phyloP scores from a whole-genome alignment of 2,797 vertebrate species.

The Scolopax rusticola region DNA sequence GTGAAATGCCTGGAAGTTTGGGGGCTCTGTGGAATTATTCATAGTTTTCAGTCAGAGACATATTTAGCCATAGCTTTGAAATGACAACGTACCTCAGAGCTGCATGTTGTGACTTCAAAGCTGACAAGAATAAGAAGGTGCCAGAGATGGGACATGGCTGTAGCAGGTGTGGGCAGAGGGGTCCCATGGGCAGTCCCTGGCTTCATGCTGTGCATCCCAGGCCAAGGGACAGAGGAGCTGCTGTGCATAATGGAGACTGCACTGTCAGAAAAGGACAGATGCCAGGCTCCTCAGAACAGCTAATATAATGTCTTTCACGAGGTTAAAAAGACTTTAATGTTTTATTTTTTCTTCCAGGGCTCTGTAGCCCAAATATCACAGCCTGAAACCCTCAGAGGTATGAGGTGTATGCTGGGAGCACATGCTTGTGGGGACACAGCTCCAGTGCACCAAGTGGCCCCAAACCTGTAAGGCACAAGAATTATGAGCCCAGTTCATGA shows the following conservation, averaged over 20 bases:
- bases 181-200: accelerated
- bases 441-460: neutral
- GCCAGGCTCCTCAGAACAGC: neutral
- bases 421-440: accelerated
- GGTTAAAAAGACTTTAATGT: neutral
- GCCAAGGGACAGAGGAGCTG: neutral
- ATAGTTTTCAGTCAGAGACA: slow-evolving; percentile 52
- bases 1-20: slow-evolving; percentile 45
- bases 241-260: accelerated
- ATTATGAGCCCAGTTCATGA: neutral
- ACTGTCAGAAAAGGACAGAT: neutral
- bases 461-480: neutral
- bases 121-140: neutral
- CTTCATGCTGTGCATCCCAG: neutral
- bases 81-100: slow-evolving; percentile 38
- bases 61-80: slow-evolving; percentile 63
- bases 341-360: neutral
- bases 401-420: accelerated
- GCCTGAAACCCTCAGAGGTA: neutral
- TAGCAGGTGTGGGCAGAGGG: neutral
- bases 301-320: neutral
- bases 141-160: neutral
- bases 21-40: slow-evolving; percentile 59
- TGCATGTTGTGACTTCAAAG: neutral
- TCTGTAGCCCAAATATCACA: accelerated